Base-by-base conservation (phyloP, 2,113 vertebrate genomes). In the Morone saxatilis region DNA sequence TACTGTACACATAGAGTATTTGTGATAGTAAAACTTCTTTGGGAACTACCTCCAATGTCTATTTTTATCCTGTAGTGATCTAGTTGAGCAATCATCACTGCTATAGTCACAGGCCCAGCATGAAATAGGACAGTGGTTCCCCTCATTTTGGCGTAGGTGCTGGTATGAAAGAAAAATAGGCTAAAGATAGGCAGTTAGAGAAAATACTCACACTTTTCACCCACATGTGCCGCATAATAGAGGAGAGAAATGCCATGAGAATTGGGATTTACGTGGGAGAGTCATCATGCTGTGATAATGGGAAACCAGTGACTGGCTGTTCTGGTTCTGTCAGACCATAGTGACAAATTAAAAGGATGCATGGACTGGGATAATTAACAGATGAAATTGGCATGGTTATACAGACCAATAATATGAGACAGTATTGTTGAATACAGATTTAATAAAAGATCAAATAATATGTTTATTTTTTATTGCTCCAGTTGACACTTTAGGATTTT, bases 241-340 rank as follows among this genome's bases (percentile, higher is more conserved):
- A 85, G 48, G 59, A 89, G 79, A 70, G 22, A 65, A 73, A 84
- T 62, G 14, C 14, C 62, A 40, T 3, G 62, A 63, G 54, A 36
- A 75, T 1, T 88, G 79, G 74, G 80, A 71, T 68, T n/a, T 62
- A 83, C 7, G 73, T 90, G 77, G 86, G 90, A 84, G 86, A 86
- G 80, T 25, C 68, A 45, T 81, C 89, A 48, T 7, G 68, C 83
- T 88, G 86, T 68, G 82, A 88, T 87, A 86, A 92, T 81, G 43
- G 82, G n/a, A 47, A 81, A 45, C 41, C 48, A n/a, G 78, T 73
- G 48, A 81, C 13, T 69, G 2, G 86, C 78, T 83, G 72, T 72
- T 84, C 57, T 66, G 43, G n/a, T n/a, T 47, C 48, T 81, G 71
- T 85, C 76, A 78, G 50, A 62, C 11, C 43, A 22, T 8, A 19